A percentile compares a stretch with the other conserved stretches of the same genome.
Conservation (phyloP, 2,113 vertebrate genomes). For the Mastomys natalensis region DNA sequence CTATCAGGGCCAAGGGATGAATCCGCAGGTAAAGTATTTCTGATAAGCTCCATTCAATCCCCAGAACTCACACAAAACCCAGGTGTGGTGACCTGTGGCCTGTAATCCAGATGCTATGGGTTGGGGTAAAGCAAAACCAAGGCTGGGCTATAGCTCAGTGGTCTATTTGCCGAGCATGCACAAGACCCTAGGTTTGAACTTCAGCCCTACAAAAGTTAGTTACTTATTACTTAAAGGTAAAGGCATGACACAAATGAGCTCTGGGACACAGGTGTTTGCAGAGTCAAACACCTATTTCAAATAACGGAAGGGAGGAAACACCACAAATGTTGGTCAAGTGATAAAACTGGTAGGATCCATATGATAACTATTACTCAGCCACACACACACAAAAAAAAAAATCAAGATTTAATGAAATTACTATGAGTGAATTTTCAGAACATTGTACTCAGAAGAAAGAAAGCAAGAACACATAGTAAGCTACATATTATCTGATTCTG, state of each 20-base stretch:
- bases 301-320: background rate
- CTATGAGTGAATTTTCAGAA: background rate
- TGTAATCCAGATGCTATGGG: background rate
- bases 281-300: too few species aligned
- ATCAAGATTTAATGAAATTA: background rate
- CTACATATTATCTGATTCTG: background rate
- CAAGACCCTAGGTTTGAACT: background rate
- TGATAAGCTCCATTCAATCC: background rate
- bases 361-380: background rate
- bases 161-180: background rate
- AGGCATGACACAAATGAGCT: background rate
- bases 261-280: rapidly evolving
- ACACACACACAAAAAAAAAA: background rate
- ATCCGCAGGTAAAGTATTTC: background rate
- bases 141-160: background rate
- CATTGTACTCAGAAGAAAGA: background rate
- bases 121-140: background rate
- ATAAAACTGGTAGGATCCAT: background rate
- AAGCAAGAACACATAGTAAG: background rate
- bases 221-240: background rate
- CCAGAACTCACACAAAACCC: background rate
- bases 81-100: background rate
- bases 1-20: background rate
- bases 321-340: background rate
- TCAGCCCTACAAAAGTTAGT: background rate